phyloP scores from a whole-genome alignment of 92 coral and sea anemone genomes.

The Palythoa grandiflora region DNA sequence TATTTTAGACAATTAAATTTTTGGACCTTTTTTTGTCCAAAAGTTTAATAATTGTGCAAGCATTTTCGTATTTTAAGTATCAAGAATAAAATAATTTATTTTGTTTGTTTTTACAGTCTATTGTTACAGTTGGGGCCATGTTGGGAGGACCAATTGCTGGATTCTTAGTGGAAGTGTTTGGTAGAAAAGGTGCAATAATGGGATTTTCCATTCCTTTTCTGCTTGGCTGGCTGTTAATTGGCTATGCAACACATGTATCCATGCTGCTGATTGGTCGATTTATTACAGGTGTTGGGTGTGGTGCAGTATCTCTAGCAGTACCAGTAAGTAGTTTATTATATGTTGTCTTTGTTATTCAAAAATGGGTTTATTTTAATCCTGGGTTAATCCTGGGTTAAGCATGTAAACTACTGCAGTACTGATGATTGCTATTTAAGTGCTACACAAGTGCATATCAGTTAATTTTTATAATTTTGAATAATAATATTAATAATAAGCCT shows the following conservation, averaged over 20 bases:
- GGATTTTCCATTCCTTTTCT: constrained; percentile 79
- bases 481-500: too few relatives aligned
- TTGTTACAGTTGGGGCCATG: constrained; percentile 80
- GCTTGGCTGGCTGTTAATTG: constrained; percentile 84
- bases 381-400: too few relatives aligned
- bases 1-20: too few relatives aligned
- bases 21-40: too few relatives aligned
- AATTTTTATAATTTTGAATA: too few relatives aligned
- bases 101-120: constrained; percentile 65
- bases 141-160: constrained; percentile 82
- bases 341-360: neutral
- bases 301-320: constrained; percentile 80
- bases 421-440: too few relatives aligned
- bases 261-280: constrained; percentile 83
- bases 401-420: too few relatives aligned
- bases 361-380: too few relatives aligned
- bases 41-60: neutral
- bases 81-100: neutral
- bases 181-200: constrained; percentile 83
- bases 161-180: constrained; percentile 68
- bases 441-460: too few relatives aligned
- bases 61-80: neutral
- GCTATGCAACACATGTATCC: constrained; percentile 58
- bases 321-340: constrained; percentile 74
- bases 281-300: constrained; percentile 79